A percentile compares a stretch with the other conserved stretches of the same genome.
Evolutionary conservation across 2,797 vertebrate species (phyloP).

Genomic region (Passerculus sandwichensis): DNA sequence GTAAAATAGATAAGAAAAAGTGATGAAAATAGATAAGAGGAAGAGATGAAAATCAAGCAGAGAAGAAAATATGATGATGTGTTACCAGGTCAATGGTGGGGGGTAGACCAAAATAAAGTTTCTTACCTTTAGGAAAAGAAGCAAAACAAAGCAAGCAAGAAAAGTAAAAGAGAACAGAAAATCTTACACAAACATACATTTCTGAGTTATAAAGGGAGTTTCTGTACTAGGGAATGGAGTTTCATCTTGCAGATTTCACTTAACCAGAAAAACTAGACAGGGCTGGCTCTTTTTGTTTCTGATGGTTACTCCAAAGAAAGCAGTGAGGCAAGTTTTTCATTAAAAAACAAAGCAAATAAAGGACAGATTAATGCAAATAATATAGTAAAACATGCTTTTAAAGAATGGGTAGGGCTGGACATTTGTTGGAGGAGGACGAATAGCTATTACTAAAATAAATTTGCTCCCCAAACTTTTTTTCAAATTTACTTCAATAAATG

Average conservation of each 20-base stretch:
- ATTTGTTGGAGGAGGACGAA: not conserved
- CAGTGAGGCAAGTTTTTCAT: slow-evolving; percentile 27
- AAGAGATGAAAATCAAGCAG: not conserved
- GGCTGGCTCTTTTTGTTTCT: not conserved
- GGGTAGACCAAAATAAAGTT: not conserved
- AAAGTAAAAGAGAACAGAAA: not conserved
- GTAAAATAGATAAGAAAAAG: not conserved
- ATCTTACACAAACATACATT: not conserved
- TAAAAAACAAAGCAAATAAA: not conserved
- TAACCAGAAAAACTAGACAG: slow-evolving; percentile 31
- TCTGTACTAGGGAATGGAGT: not conserved
- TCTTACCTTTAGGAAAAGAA: not conserved
- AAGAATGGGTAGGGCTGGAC: not conserved
- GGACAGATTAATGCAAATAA: slow-evolving; percentile 31
- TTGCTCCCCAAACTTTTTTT: not conserved
- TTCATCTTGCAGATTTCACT: not conserved
- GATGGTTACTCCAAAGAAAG: not conserved
- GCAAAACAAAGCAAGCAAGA: not conserved
- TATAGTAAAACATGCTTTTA: not conserved
- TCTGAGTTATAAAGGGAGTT: not conserved
- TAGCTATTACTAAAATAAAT: not conserved
- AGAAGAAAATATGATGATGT: not conserved
- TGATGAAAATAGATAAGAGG: not conserved
- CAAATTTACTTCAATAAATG: not conserved
- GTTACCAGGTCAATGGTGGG: not conserved